phyloP scores from a whole-genome alignment of 1,140 invertebrate species.

The Metopolophium dirhodum region DNA sequence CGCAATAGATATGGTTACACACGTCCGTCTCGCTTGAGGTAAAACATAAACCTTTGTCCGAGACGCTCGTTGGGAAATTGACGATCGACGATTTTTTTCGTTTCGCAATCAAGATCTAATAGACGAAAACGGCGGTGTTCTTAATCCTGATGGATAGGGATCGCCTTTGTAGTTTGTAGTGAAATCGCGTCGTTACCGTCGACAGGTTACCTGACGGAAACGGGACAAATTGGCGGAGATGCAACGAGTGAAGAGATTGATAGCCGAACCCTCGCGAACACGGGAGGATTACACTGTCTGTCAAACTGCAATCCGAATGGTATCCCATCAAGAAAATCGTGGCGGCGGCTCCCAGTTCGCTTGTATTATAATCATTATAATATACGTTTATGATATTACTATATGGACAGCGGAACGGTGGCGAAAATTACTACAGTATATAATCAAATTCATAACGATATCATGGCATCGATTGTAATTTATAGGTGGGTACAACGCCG shows the following conservation, averaged over 20 bases:
- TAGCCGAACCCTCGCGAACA: background rate
- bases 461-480: no score
- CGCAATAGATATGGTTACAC: background rate
- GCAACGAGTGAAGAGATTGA: background rate
- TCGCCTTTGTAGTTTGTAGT: constrained; percentile 13
- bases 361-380: background rate
- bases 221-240: background rate
- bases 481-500: background rate
- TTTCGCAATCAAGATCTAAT: constrained; percentile 3
- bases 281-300: background rate
- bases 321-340: background rate
- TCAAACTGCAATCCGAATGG: background rate
- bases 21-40: background rate
- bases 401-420: background rate
- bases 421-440: background rate
- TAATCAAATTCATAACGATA: background rate
- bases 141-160: background rate
- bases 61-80: background rate
- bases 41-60: background rate
- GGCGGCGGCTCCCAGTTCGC: background rate
- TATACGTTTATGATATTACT: background rate
- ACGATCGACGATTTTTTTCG: background rate
- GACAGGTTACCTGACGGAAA: background rate
- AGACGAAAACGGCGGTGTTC: background rate
- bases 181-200: background rate